Percentiles rank a stretch among this genome's conserved stretches.
phyloP scores from a whole-genome alignment of 1,140 invertebrate species.

The Diorhabda sublineata region DNA sequence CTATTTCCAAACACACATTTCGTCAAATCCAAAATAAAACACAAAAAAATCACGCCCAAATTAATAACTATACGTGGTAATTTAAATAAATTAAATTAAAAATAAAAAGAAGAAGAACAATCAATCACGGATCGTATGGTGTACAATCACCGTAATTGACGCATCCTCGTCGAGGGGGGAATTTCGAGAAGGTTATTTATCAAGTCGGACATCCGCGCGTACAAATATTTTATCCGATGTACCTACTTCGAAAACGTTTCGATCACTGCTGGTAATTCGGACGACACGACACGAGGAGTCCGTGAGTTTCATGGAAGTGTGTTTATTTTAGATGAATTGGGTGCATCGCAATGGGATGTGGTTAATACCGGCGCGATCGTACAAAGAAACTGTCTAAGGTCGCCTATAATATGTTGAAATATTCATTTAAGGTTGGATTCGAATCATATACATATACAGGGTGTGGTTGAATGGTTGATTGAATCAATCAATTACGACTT shows the following conservation, averaged over 20 bases:
- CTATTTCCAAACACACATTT: too few species aligned
- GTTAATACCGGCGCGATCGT: neutral
- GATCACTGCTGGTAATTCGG: neutral
- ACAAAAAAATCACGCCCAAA: neutral
- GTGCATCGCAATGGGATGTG: constrained; percentile 1
- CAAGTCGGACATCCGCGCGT: neutral
- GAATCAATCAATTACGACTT: too few species aligned
- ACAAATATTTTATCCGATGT: neutral
- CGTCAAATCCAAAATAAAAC: too few species aligned
- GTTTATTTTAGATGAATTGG: constrained; percentile 2
- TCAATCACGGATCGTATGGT: neutral
- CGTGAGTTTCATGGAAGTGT: too few species aligned
- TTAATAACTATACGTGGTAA: too few species aligned
- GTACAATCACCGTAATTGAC: neutral
- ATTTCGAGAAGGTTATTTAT: neutral
- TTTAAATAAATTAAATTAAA: too few species aligned
- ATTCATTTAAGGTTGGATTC: too few species aligned
- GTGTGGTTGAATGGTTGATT: too few species aligned
- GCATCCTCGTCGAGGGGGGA: neutral
- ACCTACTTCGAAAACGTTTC: neutral
- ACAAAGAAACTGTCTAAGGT: neutral
- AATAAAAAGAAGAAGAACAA: too few species aligned
- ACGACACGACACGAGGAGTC: neutral
- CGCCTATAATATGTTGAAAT: too few species aligned
- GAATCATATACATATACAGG: too few species aligned